phyloP scores from a whole-genome alignment of 2,888 invertebrate genomes.

The Perithous albicinctus region DNA sequence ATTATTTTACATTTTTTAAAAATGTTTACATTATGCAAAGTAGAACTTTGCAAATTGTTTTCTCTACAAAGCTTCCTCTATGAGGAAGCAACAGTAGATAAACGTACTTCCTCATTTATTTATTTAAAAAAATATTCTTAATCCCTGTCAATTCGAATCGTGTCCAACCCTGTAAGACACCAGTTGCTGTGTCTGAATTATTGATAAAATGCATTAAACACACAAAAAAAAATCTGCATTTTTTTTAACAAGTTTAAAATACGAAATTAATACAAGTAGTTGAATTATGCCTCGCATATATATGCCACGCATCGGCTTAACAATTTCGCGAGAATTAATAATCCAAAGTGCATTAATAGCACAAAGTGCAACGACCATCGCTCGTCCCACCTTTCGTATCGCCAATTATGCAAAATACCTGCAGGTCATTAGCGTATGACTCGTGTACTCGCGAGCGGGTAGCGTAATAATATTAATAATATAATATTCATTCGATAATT shows the following conservation, averaged over 20 bases:
- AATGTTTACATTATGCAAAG: too few relatives aligned
- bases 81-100: too few relatives aligned
- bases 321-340: conserved; percentile 27
- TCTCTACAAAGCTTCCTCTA: too few relatives aligned
- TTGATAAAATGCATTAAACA: background rate
- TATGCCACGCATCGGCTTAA: background rate
- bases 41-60: too few relatives aligned
- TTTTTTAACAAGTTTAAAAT: background rate
- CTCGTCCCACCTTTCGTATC: conserved; percentile 6
- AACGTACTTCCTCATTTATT: too few relatives aligned
- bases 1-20: too few relatives aligned
- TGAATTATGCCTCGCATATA: background rate
- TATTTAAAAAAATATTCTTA: too few relatives aligned
- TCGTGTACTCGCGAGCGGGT: background rate
- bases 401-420: conserved; percentile 25
- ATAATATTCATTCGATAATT: conserved; percentile 37
- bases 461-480: conserved; percentile 13
- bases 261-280: background rate
- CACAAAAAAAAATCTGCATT: too few relatives aligned
- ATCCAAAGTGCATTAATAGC: conserved; percentile 30
- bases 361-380: conserved; percentile 28
- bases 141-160: too few relatives aligned
- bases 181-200: background rate
- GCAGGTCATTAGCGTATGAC: conserved; percentile 4
- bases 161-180: background rate